A percentile compares a stretch with the other conserved stretches of the same genome.
phyloP scores from a whole-genome alignment of 2,113 vertebrate genomes.

The Dicentrarchus labrax region DNA sequence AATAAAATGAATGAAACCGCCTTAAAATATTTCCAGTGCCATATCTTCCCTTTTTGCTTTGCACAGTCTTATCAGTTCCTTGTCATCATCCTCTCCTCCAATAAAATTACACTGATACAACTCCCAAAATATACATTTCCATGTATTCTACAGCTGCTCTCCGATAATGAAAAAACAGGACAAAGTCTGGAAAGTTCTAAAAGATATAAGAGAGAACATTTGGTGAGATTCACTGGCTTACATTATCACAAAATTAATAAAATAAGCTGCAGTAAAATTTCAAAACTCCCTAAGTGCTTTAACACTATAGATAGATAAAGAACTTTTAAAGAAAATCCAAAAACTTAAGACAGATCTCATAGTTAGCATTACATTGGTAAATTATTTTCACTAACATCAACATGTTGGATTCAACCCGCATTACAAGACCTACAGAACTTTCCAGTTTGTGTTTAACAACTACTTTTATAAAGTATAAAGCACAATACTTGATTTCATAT shows the following conservation, averaged over 20 bases:
- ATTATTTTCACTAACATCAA: not conserved
- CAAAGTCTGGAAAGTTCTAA: not conserved
- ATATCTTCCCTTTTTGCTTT: not conserved
- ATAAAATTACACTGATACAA: not conserved
- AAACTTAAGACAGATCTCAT: not conserved
- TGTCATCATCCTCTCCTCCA: not conserved
- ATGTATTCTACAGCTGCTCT: not conserved
- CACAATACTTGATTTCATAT: not conserved
- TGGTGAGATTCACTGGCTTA: not conserved
- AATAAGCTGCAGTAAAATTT: not conserved
- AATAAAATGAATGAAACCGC: not conserved
- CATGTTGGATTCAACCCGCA: not conserved
- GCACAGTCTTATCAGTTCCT: not conserved
- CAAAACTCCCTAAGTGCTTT: too few relatives aligned
- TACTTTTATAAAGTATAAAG: not conserved
- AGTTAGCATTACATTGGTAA: not conserved
- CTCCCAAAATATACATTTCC: not conserved
- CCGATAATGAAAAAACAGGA: not conserved
- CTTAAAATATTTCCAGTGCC: not conserved
- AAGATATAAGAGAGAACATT: not conserved
- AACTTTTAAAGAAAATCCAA: too few relatives aligned
- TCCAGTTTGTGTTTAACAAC: not conserved
- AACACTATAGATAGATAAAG: too few relatives aligned
- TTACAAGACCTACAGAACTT: not conserved
- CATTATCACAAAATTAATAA: not conserved